A percentile compares a stretch with the other conserved stretches of the same genome.
Evolutionary conservation across 1,140 invertebrate species (phyloP).

Genomic region (Globodera rostochiensis): DNA sequence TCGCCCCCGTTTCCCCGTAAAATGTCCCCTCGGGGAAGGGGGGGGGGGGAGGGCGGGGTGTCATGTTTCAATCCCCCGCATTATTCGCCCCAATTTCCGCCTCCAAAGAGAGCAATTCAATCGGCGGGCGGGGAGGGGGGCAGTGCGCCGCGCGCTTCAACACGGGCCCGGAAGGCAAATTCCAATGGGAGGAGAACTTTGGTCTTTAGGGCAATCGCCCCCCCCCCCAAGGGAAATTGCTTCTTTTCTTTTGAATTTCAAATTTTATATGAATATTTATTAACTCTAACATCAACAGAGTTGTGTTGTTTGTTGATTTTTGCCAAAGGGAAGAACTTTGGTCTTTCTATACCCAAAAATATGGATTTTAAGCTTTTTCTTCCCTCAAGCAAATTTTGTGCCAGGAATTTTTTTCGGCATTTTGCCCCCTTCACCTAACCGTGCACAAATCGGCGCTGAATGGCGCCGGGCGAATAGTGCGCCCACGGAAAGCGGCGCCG

Average conservation of each 20-base stretch:
- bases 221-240: no score
- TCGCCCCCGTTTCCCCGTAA: background rate
- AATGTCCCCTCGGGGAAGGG: background rate
- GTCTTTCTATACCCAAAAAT: no score
- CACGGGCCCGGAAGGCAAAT: background rate
- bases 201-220: no score
- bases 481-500: conserved; percentile 17
- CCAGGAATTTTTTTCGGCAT: no score
- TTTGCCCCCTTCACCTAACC: background rate
- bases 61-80: background rate
- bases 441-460: conserved; percentile 17
- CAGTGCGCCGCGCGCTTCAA: background rate
- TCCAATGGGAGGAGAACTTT: no score
- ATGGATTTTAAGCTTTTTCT: no score
- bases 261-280: no score
- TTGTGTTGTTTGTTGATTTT: no score
- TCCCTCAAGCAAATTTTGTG: no score
- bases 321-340: no score
- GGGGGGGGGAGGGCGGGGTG: background rate
- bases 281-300: no score
- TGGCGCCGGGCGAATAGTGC: conserved; percentile 8
- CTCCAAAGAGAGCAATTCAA: background rate
- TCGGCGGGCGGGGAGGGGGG: background rate
- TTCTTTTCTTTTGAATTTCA: no score
- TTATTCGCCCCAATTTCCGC: background rate